Conservation (phyloP, 2,888 invertebrate genomes). For the Eristalis arbustorum region DNA sequence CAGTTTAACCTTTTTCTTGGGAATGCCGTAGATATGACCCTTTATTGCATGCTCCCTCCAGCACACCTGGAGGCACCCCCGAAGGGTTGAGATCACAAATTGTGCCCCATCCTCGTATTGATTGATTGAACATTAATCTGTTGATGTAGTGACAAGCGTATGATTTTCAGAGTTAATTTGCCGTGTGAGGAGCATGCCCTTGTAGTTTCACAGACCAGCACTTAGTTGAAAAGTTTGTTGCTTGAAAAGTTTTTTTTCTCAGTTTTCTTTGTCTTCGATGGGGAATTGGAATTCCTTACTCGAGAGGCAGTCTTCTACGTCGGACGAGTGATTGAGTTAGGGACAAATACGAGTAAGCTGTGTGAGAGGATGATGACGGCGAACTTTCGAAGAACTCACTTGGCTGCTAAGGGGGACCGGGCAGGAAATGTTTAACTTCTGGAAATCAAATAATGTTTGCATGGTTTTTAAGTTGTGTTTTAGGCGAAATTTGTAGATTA, state of each 20-base stretch:
- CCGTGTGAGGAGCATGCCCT: not conserved
- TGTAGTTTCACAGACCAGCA: not conserved
- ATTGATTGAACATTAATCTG: constrained; percentile 29
- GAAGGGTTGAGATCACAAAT: not conserved
- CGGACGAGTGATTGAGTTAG: not conserved
- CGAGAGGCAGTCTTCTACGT: not conserved
- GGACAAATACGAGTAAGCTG: not conserved
- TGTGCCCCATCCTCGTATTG: not conserved
- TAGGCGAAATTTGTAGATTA: not conserved
- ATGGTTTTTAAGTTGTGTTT: not conserved
- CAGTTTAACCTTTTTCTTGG: constrained; percentile 12
- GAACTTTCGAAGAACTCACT: not conserved
- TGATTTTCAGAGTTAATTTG: not conserved
- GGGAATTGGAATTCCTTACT: not conserved
- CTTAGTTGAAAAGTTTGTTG: not conserved
- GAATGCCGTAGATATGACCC: constrained; percentile 38
- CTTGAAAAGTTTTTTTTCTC: not conserved
- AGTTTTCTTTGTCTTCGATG: not conserved
- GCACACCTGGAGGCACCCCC: not conserved
- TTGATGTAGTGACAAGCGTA: constrained; percentile 3
- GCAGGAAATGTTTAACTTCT: not conserved
- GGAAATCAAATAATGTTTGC: not conserved
- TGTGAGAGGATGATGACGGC: not conserved
- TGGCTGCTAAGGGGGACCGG: not conserved
- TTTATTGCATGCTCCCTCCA: constrained; percentile 36